Percentiles rank a stretch among this genome's conserved stretches.
Conservation (phyloP, 2,888 invertebrate genomes). For the Epiblema foenella region DNA sequence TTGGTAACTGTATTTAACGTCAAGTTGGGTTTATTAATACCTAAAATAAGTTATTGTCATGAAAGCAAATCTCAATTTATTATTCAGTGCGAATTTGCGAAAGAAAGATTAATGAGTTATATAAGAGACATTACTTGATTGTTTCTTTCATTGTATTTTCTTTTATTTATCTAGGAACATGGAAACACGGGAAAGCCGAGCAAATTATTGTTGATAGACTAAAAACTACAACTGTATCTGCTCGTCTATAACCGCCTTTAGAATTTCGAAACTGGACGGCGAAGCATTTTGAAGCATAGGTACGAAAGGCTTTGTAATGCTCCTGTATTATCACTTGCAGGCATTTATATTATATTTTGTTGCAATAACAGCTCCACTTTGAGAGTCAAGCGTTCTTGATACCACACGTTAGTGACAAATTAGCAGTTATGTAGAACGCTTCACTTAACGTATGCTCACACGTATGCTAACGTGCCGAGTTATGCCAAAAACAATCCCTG, state of each 20-base stretch:
- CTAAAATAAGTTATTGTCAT: conserved; percentile 35
- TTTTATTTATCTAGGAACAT: conserved; percentile 36
- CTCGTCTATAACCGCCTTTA: conserved; percentile 31
- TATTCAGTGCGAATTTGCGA: conserved; percentile 1
- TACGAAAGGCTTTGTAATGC: conserved; percentile 1
- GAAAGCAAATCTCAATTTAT: conserved; percentile 39
- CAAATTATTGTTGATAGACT: conserved; percentile 11
- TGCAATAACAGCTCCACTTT: no score
- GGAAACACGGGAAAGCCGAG: conserved; percentile 25
- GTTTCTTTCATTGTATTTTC: conserved; percentile 27
- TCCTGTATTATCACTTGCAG: not conserved
- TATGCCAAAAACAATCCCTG: no score
- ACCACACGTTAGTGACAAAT: no score
- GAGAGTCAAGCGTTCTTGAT: no score
- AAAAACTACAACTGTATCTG: conserved; percentile 23
- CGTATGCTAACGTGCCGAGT: no score
- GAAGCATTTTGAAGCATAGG: conserved; percentile 56
- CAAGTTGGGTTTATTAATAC: conserved; percentile 1
- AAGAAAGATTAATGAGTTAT: conserved; percentile 14
- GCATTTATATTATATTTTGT: not conserved
- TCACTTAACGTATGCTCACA: no score
- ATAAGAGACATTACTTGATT: conserved; percentile 31
- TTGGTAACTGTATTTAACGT: conserved; percentile 13
- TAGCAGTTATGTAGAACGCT: no score
- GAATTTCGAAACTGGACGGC: conserved; percentile 57